Base-by-base conservation (phyloP, 92 coral and sea anemone species). In the Paramuricea clavata region DNA sequence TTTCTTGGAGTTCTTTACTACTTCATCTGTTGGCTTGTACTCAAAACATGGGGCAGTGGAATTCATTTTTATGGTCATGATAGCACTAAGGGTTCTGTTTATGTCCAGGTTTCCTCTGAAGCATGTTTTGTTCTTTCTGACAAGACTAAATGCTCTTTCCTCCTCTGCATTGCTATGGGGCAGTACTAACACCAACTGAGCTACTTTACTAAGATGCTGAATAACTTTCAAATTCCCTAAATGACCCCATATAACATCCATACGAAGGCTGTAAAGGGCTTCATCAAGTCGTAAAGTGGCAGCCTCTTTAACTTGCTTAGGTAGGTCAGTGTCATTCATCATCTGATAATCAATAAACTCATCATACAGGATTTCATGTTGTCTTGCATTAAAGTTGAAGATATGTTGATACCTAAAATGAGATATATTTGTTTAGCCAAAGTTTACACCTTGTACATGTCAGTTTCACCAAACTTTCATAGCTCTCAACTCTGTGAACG, bases 241-340 rank as follows among this genome's bases (percentile, higher is more conserved):
- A 60, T 60, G 23, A 8, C 68, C 68, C 68, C 68, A 60, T 26
- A 60, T 26, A 8, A 60, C 68, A 60, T 60, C 68, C 68, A 60
- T 60, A 60, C 68, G 68, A 60, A 60, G 68, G 23, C 12, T 15
- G 15, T 21, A 5, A 21, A 60, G 21, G 23, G 21, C 68, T 60
- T 60, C 54, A 39, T 72, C 78, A 72, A 72, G 54, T 72, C 41
- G 78, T 72, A 35, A 27, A 72, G 78, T 72, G 13, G 78, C 78
- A 72, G 15, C 16, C 57, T 72, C 50, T 39, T 72, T 72, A 35
- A 72, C 56, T 43, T 72, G 6, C 32, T 72, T 72, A 41, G 78
- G 78, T 57, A 72, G 15, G 78, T 72, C 78, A 2, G 78, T 41
- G 54, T 72, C 78, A 72, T 72, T 72, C 78, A 43, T 39, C 78